These are phyloP conservation scores for Acanthopagrus latus DNA, from an alignment of 2,797 vertebrate genomes.

Conservation along the genomic window DNA sequence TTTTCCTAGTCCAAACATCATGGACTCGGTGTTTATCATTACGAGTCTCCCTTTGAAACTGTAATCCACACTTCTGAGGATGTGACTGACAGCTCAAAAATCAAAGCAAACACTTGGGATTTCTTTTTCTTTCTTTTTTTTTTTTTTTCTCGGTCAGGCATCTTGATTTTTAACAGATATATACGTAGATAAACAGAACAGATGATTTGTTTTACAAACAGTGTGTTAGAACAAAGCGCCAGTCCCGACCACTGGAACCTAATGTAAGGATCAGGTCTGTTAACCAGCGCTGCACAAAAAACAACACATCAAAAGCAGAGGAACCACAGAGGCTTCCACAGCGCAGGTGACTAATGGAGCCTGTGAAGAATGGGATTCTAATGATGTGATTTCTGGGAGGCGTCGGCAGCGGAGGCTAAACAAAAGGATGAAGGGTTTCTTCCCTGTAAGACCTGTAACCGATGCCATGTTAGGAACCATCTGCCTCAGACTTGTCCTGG, in stretches of 20 bases:
- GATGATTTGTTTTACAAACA: slow-evolving; percentile 7
- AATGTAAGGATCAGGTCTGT: slow-evolving; percentile 81
- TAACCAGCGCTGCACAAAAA: slow-evolving; percentile 78
- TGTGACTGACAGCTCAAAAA: slow-evolving; percentile 37
- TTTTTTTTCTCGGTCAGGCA: slow-evolving; percentile 15
- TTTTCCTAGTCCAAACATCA: slow-evolving; percentile 43
- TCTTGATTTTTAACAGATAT: slow-evolving; percentile 29
- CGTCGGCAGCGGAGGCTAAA: slow-evolving; percentile 83
- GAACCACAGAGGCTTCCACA: slow-evolving; percentile 82
- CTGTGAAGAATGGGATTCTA: slow-evolving; percentile 91
- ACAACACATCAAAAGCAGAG: slow-evolving; percentile 84
- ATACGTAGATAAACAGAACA: background rate
- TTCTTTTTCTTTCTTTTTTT: slow-evolving; percentile 22
- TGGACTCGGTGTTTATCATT: slow-evolving; percentile 35
- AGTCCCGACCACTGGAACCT: slow-evolving; percentile 75
- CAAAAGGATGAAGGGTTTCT: slow-evolving; percentile 91
- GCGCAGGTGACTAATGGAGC: slow-evolving; percentile 84
- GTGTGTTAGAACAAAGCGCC: background rate
- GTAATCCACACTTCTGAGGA: slow-evolving; percentile 4
- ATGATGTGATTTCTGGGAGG: slow-evolving; percentile 83
- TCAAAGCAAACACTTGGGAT: slow-evolving; percentile 23
- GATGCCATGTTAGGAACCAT: slow-evolving; percentile 94
- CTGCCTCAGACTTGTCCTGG: slow-evolving; percentile 92
- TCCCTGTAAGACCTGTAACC: slow-evolving; percentile 91
- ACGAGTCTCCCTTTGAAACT: slow-evolving; percentile 40